Percentiles rank a stretch among this genome's conserved stretches.
Evolutionary conservation across 37 sponge, comb jelly and placozoan genomes (phyloP).

Genomic region (Crambe crambe): DNA sequence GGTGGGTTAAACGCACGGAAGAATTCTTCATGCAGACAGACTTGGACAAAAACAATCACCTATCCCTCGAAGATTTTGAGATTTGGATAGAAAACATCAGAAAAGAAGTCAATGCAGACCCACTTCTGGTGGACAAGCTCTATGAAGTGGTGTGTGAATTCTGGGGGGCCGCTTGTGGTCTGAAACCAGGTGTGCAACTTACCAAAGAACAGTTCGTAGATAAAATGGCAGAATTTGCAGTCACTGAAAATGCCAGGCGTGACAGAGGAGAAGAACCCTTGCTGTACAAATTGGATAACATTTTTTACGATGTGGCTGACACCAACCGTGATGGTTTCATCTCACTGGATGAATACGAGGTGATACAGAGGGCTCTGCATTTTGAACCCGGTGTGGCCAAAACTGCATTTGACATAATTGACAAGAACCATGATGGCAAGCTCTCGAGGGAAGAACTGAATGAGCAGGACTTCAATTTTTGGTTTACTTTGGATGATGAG

Average conservation of each 20-base stretch:
- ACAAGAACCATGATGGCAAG: no score
- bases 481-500: no score
- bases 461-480: no score
- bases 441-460: no score
- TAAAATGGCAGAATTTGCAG: neutral
- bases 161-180: neutral
- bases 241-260: neutral
- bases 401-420: no score
- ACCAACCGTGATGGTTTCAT: conserved; percentile 4
- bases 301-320: conserved; percentile 3
- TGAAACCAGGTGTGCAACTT: neutral
- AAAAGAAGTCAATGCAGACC: neutral
- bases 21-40: no score
- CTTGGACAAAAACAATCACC: neutral
- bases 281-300: neutral
- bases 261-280: neutral
- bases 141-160: neutral
- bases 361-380: no score
- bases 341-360: conserved; percentile 5
- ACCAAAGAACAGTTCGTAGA: neutral
- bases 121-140: neutral
- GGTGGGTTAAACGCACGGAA: no score
- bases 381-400: no score
- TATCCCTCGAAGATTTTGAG: neutral
- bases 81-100: neutral